Percentiles rank a stretch among this genome's conserved stretches.
phyloP scores from a whole-genome alignment of 1,140 invertebrate genomes.

The Xylocopa sonorina region DNA sequence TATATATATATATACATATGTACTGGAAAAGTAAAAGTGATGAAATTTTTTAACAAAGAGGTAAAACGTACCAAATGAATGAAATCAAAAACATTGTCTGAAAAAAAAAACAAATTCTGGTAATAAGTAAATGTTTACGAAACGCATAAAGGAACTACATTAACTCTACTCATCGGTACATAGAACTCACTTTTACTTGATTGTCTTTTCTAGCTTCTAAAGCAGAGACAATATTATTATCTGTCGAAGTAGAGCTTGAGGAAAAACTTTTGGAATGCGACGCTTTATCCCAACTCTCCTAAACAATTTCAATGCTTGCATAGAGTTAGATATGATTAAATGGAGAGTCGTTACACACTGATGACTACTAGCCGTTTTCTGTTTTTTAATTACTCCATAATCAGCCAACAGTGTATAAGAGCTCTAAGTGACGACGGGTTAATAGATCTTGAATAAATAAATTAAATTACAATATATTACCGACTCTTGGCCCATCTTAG shows the following conservation, averaged over 20 bases:
- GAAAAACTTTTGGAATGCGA: constrained; percentile 85
- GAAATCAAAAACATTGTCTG: constrained; percentile 29
- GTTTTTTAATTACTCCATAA: too few species aligned
- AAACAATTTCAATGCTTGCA: constrained; percentile 49
- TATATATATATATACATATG: too few species aligned
- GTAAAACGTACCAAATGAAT: constrained; percentile 52
- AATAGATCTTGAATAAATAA: constrained; percentile 68
- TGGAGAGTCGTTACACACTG: too few species aligned
- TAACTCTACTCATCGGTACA: constrained; percentile 26
- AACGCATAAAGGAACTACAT: constrained; percentile 38
- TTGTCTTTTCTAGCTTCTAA: constrained; percentile 80
- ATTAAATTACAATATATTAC: constrained; percentile 77
- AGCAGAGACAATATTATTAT: constrained; percentile 83
- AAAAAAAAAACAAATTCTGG: constrained; percentile 20
- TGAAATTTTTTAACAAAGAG: constrained; percentile 26
- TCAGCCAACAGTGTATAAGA: too few species aligned
- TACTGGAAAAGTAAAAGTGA: constrained; percentile 54
- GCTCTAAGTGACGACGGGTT: constrained; percentile 66
- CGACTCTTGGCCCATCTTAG: constrained; percentile 89
- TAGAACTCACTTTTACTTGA: constrained; percentile 76
- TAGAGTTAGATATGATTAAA: constrained; percentile 43
- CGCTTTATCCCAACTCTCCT: constrained; percentile 82
- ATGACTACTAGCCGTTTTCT: too few species aligned
- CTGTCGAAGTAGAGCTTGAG: constrained; percentile 85
- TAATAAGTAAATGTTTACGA: not conserved